A percentile compares a stretch with the other conserved stretches of the same genome.
phyloP scores from a whole-genome alignment of 2,113 vertebrate genomes.

The Pygoscelis adeliae region DNA sequence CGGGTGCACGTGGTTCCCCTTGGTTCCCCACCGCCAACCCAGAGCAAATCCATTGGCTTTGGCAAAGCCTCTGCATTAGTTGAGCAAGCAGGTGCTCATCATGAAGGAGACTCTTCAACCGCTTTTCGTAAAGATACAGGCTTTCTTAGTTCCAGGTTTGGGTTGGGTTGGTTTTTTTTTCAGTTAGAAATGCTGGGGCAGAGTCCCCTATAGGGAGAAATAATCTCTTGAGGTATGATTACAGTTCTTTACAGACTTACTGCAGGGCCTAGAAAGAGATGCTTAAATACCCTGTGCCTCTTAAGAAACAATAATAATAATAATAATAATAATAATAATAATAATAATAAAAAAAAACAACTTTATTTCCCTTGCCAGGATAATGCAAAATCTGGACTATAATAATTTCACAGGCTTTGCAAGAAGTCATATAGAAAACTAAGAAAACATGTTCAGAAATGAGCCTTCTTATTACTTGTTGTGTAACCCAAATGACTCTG shows the following conservation, averaged over 20 bases:
- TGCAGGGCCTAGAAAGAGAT: not conserved
- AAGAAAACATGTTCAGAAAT: not conserved
- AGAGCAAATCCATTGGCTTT: not conserved
- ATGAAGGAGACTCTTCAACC: not conserved
- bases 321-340: not conserved
- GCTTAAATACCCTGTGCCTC: not conserved
- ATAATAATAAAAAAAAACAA: not conserved
- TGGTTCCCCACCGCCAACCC: not conserved
- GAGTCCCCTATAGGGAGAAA: not conserved
- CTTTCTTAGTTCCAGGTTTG: not conserved
- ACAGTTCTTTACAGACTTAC: not conserved
- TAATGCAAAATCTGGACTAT: not conserved
- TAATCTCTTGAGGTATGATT: not conserved
- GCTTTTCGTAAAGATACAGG: not conserved
- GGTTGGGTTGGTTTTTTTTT: not conserved
- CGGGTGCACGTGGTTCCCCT: not conserved
- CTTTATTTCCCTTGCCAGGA: not conserved
- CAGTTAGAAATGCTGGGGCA: not conserved
- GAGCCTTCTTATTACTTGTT: not conserved
- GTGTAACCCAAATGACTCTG: not conserved
- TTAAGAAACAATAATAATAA: not conserved
- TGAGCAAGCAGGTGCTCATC: not conserved
- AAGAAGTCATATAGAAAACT: not conserved
- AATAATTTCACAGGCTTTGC: not conserved
- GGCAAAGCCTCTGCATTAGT: not conserved